Conservation (phyloP, 2,888 invertebrate genomes). For the Aproaerema taeniolella region DNA sequence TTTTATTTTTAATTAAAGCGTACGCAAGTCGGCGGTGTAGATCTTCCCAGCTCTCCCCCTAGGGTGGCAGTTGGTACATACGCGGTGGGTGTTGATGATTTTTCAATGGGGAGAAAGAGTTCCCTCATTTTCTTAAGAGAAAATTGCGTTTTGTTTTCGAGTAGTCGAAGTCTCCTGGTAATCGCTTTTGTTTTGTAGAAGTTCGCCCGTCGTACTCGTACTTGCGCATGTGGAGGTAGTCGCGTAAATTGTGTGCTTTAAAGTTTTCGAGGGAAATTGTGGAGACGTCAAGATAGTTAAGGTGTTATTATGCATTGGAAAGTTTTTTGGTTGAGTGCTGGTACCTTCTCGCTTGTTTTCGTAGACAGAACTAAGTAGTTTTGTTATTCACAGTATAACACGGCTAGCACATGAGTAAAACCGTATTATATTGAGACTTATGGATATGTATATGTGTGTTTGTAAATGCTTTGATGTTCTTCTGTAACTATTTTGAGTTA, state of each 20-base stretch:
- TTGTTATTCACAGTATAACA: too few relatives aligned
- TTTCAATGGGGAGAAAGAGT: conserved; percentile 79
- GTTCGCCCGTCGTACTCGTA: conserved; percentile 51
- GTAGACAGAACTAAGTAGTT: too few relatives aligned
- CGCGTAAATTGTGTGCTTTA: conserved; percentile 69
- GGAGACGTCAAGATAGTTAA: conserved; percentile 47
- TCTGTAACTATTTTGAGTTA: too few relatives aligned
- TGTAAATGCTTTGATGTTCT: too few relatives aligned
- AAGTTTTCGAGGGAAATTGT: conserved; percentile 59
- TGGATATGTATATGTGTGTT: too few relatives aligned
- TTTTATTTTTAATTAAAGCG: conserved; percentile 79
- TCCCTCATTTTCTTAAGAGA: conserved; percentile 78
- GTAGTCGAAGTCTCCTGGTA: conserved; percentile 76
- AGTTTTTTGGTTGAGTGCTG: conserved; percentile 25
- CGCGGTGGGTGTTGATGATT: conserved; percentile 77
- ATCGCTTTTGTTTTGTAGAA: conserved; percentile 75
- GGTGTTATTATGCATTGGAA: conserved; percentile 45
- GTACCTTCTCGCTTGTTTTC: conserved; percentile 16
- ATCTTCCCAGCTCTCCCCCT: conserved; percentile 52
- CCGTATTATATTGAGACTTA: too few relatives aligned
- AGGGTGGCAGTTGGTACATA: conserved; percentile 56
- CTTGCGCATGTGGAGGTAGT: conserved; percentile 59
- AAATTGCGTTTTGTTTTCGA: conserved; percentile 78
- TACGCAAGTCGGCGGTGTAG: conserved; percentile 77
- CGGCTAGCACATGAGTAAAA: too few relatives aligned